phyloP scores from a whole-genome alignment of 2,888 invertebrate species.

The Callosobruchus maculatus region DNA sequence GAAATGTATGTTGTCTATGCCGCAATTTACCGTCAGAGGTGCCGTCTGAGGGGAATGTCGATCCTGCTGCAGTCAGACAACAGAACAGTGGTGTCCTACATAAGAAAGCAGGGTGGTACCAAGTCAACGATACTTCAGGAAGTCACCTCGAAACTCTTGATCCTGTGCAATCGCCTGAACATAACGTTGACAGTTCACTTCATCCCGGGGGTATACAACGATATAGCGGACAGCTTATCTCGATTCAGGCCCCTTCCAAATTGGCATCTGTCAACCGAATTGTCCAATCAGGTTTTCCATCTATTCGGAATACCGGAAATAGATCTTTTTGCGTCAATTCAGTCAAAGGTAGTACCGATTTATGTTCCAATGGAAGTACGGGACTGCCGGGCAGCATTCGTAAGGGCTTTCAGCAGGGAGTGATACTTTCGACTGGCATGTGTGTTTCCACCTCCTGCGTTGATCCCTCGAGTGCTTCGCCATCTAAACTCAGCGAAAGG shows the following conservation, averaged over 20 bases:
- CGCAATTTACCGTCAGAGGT: not conserved
- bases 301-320: constrained; percentile 17
- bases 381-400: constrained; percentile 11
- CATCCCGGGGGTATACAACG: constrained; percentile 9
- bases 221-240: constrained; percentile 8
- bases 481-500: constrained; percentile 27
- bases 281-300: not conserved
- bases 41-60: constrained; percentile 6
- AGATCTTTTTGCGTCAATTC: constrained; percentile 15
- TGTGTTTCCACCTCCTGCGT: constrained; percentile 33
- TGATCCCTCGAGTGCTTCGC: constrained; percentile 27
- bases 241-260: constrained; percentile 3
- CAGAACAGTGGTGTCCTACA: constrained; percentile 11
- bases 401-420: constrained; percentile 15
- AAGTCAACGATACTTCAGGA: constrained; percentile 4
- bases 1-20: constrained; percentile 11
- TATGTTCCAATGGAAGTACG: constrained; percentile 11
- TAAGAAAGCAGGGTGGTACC: constrained; percentile 14
- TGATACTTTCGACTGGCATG: constrained; percentile 20
- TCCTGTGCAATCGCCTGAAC: not conserved
- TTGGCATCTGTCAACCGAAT: constrained; percentile 4
- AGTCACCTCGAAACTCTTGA: not conserved
- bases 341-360: constrained; percentile 13
- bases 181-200: constrained; percentile 3
- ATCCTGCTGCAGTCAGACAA: constrained; percentile 14